A percentile compares a stretch with the other conserved stretches of the same genome.
Evolutionary conservation across 2,113 vertebrate species (phyloP).

Genomic region (Melanotaenia duboulayi): DNA sequence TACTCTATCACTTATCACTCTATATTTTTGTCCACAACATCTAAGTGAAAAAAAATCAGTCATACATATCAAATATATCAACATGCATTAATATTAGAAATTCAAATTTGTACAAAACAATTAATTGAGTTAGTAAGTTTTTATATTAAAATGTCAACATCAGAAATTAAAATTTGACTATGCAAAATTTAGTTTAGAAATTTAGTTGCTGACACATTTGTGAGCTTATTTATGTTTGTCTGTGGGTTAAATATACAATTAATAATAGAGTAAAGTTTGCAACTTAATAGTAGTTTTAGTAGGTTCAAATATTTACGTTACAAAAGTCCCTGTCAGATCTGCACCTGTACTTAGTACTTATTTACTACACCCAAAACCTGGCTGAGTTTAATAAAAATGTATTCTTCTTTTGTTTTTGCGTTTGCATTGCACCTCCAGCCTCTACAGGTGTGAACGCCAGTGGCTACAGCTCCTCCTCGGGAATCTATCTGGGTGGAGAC

Average conservation of each 20-base stretch:
- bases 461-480: slow-evolving; percentile 74
- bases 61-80: no score
- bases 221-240: no score
- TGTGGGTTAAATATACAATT: no score
- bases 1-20: no score
- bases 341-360: background rate
- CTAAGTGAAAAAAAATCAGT: background rate
- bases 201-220: background rate
- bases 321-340: background rate
- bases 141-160: background rate
- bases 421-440: slow-evolving; percentile 51
- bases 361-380: background rate
- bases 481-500: slow-evolving; percentile 72
- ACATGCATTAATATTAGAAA: no score
- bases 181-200: background rate
- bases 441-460: slow-evolving; percentile 73
- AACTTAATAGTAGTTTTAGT: no score
- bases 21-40: background rate
- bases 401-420: background rate
- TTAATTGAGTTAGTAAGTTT: background rate
- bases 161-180: no score
- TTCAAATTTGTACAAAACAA: no score
- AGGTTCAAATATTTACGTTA: background rate
- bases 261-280: no score
- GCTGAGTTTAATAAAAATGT: slow-evolving; percentile 8